These are phyloP conservation scores for Drosophila austrosaltans DNA, from an alignment of 2,888 invertebrate genomes.

Conservation along the genomic window DNA sequence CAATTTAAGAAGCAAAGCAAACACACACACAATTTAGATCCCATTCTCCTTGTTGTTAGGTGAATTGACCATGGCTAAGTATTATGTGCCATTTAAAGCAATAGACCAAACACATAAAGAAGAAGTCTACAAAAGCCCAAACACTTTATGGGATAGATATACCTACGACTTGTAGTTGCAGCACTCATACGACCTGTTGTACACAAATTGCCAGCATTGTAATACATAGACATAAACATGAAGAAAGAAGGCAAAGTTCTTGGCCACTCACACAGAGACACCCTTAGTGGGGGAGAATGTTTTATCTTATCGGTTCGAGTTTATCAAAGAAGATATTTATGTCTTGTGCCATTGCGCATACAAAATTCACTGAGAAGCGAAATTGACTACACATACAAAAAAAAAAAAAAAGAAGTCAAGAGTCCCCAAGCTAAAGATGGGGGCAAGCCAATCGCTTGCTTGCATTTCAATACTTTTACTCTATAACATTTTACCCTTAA, in stretches of 20 bases:
- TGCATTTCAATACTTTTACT: slow-evolving; percentile 28
- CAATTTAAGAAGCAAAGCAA: slow-evolving; percentile 2
- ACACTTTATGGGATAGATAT: slow-evolving; percentile 19
- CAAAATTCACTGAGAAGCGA: slow-evolving; percentile 5
- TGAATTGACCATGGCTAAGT: slow-evolving; percentile 34
- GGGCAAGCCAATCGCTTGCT: slow-evolving; percentile 5
- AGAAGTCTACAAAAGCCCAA: slow-evolving; percentile 36
- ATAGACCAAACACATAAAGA: slow-evolving; percentile 27
- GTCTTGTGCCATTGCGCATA: slow-evolving; percentile 1
- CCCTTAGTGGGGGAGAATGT: slow-evolving; percentile 18
- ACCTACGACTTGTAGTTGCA: slow-evolving; percentile 13
- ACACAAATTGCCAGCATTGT: slow-evolving; percentile 38
- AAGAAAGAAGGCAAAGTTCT: slow-evolving; percentile 20
- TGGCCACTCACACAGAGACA: neutral
- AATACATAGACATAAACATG: slow-evolving; percentile 33
- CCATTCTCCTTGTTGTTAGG: neutral
- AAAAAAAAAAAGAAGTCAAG: neutral
- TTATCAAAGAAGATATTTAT: slow-evolving; percentile 45
- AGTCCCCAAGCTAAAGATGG: no score
- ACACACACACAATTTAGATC: neutral
- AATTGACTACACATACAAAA: slow-evolving; percentile 14
- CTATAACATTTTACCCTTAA: slow-evolving; percentile 15
- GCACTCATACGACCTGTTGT: slow-evolving; percentile 66
- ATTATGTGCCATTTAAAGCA: slow-evolving; percentile 40
- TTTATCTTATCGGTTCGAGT: slow-evolving; percentile 65